Conservation (phyloP, 2,888 invertebrate genomes). For the Geophilus truncorum region DNA sequence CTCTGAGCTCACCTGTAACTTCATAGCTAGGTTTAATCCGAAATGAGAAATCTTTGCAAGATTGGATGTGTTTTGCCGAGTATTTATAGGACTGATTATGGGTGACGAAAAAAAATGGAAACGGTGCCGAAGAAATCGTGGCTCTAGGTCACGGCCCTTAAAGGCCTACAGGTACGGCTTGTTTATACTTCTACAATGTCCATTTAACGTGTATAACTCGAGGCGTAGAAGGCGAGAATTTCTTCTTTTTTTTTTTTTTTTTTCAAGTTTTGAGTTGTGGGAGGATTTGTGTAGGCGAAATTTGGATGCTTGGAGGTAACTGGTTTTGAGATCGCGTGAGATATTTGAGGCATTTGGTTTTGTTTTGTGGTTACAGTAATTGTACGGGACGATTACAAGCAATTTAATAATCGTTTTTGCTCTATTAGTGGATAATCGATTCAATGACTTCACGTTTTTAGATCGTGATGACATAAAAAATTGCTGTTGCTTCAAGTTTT, state of each 20-base stretch:
- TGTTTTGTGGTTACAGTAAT: too few species aligned
- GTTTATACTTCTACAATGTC: background rate
- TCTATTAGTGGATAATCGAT: background rate
- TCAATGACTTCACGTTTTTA: background rate
- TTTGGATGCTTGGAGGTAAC: background rate
- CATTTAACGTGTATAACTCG: background rate
- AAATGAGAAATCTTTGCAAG: background rate
- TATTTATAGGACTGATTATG: background rate
- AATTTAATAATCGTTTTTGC: too few species aligned
- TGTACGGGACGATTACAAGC: too few species aligned
- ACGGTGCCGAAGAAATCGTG: background rate
- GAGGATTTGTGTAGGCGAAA: background rate
- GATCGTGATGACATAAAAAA: background rate
- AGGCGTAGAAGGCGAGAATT: background rate
- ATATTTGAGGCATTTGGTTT: too few species aligned
- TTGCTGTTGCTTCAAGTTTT: background rate
- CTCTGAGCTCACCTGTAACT: background rate
- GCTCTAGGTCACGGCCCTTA: background rate
- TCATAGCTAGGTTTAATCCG: background rate
- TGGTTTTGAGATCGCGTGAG: background rate
- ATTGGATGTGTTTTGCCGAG: background rate
- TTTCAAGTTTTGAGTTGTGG: background rate
- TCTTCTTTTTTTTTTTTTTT: background rate
- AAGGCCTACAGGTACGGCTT: background rate
- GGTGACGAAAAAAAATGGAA: background rate